Base-by-base conservation (phyloP, 2,113 vertebrate species). In the Gnathonemus echidnorhynchus region DNA sequence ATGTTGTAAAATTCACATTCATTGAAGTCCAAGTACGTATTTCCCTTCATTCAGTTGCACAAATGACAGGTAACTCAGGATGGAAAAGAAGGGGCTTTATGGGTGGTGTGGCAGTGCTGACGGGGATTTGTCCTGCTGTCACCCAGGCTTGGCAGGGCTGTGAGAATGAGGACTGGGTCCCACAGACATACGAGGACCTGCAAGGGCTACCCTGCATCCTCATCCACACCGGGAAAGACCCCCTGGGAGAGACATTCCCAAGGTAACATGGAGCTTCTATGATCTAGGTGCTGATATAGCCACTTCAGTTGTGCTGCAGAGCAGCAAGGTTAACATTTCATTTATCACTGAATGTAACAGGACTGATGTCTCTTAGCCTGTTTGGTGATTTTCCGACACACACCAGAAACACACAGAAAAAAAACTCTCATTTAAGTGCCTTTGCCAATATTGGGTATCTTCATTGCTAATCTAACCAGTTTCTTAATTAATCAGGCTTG, bases 171-270 rank as follows among this genome's bases (percentile, higher is more conserved):
- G 98, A 99, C 56, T 99, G 98, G 98, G 92, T 95, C 21, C 98
- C 98, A 8, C 97, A 95, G 90, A 99, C 98, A 0, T 99, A 98
- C 21, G 97, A 98, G 93, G 98, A 99, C 93, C 95, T 99, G 91
- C 98, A 99, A 89, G 98, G 97, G 88, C 95, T 99, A 13, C 98
- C 98, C 88, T 99, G 98, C 92, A 99, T 99, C 90, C 95, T 99
- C 92, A 97, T 99, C 92, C 94, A 99, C 46, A 98, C 98, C 3
- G 98, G 98, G 91, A 99, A 98, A 92, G 98, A 99, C 91, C 98
- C 98, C 6, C 96, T 98, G 9, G 98, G 98, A 94, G 98, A 99
- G 94, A 98, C 97, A 1, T 99, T 99, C 87, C 98, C 98, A 91
- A 98, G 98, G 98, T 99, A 21, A 21, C 35, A 49, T 52, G 1